These are phyloP conservation scores for Adelges cooleyi DNA, from an alignment of 1,140 invertebrate species.

Conservation along the genomic window DNA sequence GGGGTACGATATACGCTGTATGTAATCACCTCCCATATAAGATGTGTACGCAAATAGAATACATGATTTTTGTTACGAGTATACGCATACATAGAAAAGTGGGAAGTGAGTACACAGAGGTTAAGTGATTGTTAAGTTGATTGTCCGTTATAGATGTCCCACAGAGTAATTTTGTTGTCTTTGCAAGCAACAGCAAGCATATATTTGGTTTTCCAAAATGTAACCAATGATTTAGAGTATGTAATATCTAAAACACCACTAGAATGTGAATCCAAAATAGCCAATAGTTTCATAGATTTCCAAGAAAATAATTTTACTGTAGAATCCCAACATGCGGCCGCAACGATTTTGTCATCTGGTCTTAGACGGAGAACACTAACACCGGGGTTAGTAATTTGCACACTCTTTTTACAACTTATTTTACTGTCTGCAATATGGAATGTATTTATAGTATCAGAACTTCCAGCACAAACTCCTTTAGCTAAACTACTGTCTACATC, in stretches of 20 bases:
- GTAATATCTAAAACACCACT: constrained; percentile 54
- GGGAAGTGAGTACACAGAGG: not conserved
- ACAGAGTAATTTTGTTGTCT: constrained; percentile 58
- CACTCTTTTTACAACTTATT: constrained; percentile 43
- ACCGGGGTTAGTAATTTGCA: constrained; percentile 57
- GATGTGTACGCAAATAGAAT: too few species aligned
- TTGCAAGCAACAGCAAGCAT: constrained; percentile 58
- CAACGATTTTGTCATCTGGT: constrained; percentile 60
- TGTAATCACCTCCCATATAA: too few species aligned
- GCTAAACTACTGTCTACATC: constrained; percentile 52
- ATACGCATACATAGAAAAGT: too few species aligned
- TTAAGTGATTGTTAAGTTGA: not conserved
- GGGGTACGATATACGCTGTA: too few species aligned
- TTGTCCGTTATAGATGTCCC: constrained; percentile 50
- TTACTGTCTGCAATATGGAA: constrained; percentile 37
- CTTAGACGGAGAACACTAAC: constrained; percentile 56
- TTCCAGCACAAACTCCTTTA: constrained; percentile 52
- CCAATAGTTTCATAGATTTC: constrained; percentile 60
- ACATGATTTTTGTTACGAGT: too few species aligned
- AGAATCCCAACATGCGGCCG: constrained; percentile 63
- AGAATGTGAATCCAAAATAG: constrained; percentile 57
- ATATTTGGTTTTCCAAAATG: constrained; percentile 50
- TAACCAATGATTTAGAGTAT: constrained; percentile 49
- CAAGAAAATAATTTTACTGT: constrained; percentile 63
- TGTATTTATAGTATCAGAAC: constrained; percentile 44